Base-by-base conservation (phyloP, 2,113 vertebrate genomes). In the Neogale vison region DNA sequence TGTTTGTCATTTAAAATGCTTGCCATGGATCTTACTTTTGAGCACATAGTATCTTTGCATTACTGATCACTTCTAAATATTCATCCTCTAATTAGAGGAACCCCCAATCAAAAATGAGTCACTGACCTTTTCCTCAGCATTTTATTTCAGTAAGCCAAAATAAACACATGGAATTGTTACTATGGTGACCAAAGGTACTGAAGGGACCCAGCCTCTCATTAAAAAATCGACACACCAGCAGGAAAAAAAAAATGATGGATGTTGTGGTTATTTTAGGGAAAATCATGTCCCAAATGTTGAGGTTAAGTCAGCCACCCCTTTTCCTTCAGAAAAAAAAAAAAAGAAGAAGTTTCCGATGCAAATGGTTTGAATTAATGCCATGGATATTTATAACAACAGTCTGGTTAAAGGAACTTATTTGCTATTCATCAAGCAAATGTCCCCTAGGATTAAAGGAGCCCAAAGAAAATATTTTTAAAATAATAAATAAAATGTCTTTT, bases 381-480 rank as follows among this genome's bases (percentile, higher is more conserved):
- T 13, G 92, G 61, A 97, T 97, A 96, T 93, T 97, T 95, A 81
- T 97, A 98, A 98, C 88, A 97, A 63, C 67, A 92, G 39, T 88
- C 88, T 97, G 90, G 93, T 83, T 76, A 97, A 77, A 91, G 31
- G 88, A 80, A 59, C 71, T 97, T 96, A 97, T 85, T 97, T 97
- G 71, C 0, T 94, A 97, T 98, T 97, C 98, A 95, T 97, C 97
- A 98, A 96, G 69, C 93, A 97, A 92, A 92, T 95, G 74, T 97
- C 96, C 94, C 87, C 34, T 36, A 96, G 90, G 52, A 97, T 97
- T 92, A 86, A 97, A 79, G 21, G 84, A 93, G 83, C 92, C 97
- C 98, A 97, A 98, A 97, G 96, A 98, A 98, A 98, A 63, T 92
- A 92, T 98, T 98, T 98, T 97, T 76, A 88, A 94, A 98, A 98